Evolutionary conservation across 2,113 vertebrate genomes (phyloP).

Genomic region (Lasiurus cinereus): DNA sequence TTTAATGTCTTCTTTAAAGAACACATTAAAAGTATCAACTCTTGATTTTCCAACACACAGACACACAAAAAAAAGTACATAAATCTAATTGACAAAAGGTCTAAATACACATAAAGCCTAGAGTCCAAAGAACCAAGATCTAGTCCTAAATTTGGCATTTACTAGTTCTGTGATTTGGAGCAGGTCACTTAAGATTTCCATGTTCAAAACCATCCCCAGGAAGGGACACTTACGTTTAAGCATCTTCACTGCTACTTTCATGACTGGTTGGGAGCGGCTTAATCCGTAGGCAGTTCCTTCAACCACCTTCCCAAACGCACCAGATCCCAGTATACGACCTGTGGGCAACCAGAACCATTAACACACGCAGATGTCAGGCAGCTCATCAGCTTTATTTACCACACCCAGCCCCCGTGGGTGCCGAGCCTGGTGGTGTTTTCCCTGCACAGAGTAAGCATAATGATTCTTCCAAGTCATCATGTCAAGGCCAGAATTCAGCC

Average conservation of each 20-base stretch:
- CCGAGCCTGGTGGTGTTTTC: neutral
- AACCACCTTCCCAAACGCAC: conserved; percentile 98
- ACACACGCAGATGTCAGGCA: neutral
- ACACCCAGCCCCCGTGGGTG: fast-evolving
- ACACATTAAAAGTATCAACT: neutral
- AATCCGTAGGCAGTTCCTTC: conserved; percentile 98
- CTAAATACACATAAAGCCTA: neutral
- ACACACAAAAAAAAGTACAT: neutral
- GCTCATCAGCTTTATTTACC: neutral
- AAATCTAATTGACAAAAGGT: neutral
- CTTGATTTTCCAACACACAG: neutral
- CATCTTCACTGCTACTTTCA: conserved; percentile 99
- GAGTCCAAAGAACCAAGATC: neutral
- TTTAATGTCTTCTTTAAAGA: no score
- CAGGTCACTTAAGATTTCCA: neutral
- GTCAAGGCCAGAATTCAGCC: conserved; percentile 66
- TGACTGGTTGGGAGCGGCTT: conserved; percentile 97
- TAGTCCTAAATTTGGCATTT: neutral
- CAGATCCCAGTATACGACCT: conserved; percentile 98
- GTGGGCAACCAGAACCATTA: conserved; percentile 60
- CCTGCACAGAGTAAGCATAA: neutral
- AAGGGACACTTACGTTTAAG: conserved; percentile 94
- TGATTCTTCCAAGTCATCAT: conserved; percentile 5
- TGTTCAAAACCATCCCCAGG: neutral
- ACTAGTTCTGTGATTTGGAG: neutral